These are phyloP conservation scores for Odontothrips loti DNA, from an alignment of 2,888 invertebrate genomes.

Conservation along the genomic window DNA sequence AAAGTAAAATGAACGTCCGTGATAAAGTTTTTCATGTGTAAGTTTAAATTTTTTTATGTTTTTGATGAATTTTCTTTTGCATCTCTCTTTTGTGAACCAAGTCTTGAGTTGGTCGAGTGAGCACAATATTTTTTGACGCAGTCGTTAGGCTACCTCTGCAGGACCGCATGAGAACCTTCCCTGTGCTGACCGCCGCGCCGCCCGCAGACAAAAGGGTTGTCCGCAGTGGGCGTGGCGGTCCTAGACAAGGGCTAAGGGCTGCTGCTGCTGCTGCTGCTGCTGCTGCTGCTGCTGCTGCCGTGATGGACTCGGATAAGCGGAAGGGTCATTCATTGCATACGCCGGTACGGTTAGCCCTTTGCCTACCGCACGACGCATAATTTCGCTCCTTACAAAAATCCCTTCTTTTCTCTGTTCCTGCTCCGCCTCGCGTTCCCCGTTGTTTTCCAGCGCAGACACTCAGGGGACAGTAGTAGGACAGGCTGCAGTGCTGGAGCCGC, in stretches of 20 bases:
- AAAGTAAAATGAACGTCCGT: too few relatives aligned
- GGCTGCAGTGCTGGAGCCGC: too few relatives aligned
- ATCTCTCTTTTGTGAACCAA: too few relatives aligned
- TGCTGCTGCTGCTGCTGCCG: background rate
- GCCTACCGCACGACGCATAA: background rate
- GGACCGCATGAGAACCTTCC: background rate
- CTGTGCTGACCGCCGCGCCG: background rate
- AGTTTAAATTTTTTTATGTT: too few relatives aligned
- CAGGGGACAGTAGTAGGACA: too few relatives aligned
- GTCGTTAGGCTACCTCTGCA: too few relatives aligned
- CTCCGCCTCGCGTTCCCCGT: background rate
- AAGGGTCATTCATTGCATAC: background rate
- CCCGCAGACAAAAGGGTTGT: background rate
- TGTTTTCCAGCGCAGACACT: background rate
- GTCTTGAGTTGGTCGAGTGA: too few relatives aligned
- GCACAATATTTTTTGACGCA: too few relatives aligned
- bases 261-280: too few relatives aligned
- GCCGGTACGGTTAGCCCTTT: too few relatives aligned
- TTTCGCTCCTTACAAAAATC: background rate
- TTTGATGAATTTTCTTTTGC: too few relatives aligned
- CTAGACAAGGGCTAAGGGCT: background rate
- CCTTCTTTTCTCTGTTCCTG: background rate
- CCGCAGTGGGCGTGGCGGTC: background rate
- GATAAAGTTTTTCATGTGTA: too few relatives aligned
- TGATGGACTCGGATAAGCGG: slow-evolving; percentile 3